Evolutionary conservation across 2,113 vertebrate species (phyloP), one percentile per base, ranked within the genome.

Genomic region (Enhydra lutris): DNA sequence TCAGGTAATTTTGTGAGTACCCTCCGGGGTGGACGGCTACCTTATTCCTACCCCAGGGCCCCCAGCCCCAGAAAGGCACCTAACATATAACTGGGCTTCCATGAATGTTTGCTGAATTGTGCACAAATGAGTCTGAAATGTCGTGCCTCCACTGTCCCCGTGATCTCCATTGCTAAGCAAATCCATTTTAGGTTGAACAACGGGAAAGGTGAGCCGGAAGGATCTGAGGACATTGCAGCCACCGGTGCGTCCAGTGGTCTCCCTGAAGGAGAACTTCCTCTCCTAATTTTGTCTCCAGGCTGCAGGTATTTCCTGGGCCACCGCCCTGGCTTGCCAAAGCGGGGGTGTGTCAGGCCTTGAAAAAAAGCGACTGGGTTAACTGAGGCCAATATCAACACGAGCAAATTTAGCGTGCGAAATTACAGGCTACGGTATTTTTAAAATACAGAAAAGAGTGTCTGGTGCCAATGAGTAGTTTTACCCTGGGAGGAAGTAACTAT

Each of bases 321-420:
- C 80, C 29, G 2, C 82, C 61, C 67, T 23, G 52, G 26, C 65
- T 52, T 79, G 76, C 50, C 57, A 52, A 61, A 34, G 0, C 3
- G n/a, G 47, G 45, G 57, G 84, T 57, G 39, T 63, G 36, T 42
- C 57, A 42, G 3, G 69, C 71, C 14, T 4, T 80, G 50, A 63
- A 17, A 76, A 94, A 94, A 79, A 52, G 26, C 61, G n/a, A 79
- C 1, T 2, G 12, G 61, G 11, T 26, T 36, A 69, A 73, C 39
- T 11, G 21, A 89, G 18, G 78, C 80, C 80, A 95, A 20, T 63
- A 78, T 81, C 94, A 85, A 92, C 39, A 73, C 9, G 12, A 50
- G 18, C 47, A 69, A 76, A 95, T 81, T 84, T 34, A 81, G 89
- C 26, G 8, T 65, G 59, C 39, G 59, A 94, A 92, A 96, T 97